Evolutionary conservation across 2,888 invertebrate species (phyloP).

Genomic region (Sinelater perroti): DNA sequence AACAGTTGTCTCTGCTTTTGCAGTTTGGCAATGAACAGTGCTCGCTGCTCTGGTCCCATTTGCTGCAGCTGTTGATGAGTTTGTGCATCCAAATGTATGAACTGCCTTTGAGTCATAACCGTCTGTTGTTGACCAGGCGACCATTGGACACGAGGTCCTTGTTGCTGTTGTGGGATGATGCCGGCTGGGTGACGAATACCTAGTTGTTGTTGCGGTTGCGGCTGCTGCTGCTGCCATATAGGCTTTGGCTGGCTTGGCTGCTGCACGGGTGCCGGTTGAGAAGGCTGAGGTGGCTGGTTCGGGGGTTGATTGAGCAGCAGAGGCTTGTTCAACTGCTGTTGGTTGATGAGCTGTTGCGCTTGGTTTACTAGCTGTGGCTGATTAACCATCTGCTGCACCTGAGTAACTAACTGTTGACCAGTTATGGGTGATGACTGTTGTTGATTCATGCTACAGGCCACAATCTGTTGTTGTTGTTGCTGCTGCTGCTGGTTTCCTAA

Average conservation of each 20-base stretch:
- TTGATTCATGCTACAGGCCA: constrained; percentile 19
- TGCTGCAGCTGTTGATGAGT: constrained; percentile 85
- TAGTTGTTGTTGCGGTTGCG: constrained; percentile 45
- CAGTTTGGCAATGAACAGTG: constrained; percentile 80
- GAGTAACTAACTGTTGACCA: constrained; percentile 33
- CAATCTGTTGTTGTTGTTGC: constrained; percentile 37
- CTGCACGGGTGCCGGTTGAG: constrained; percentile 39
- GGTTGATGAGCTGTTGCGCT: constrained; percentile 17
- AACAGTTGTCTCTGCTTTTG: constrained; percentile 71
- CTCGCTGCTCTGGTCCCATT: constrained; percentile 80
- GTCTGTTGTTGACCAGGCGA: constrained; percentile 44
- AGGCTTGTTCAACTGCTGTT: constrained; percentile 21
- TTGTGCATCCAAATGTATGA: constrained; percentile 84
- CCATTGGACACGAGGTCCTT: constrained; percentile 32
- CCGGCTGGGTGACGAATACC: constrained; percentile 40
- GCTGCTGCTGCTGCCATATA: constrained; percentile 42
- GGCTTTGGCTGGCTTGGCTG: constrained; percentile 33
- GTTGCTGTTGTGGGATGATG: constrained; percentile 38
- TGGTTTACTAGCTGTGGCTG: constrained; percentile 38
- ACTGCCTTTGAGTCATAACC: constrained; percentile 66
- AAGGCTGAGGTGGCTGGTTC: constrained; percentile 42
- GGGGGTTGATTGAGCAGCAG: constrained; percentile 25
- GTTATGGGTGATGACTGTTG: constrained; percentile 28
- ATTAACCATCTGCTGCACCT: constrained; percentile 34
- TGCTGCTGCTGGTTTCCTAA: constrained; percentile 33